Percentiles rank a stretch among this genome's conserved stretches.
Evolutionary conservation across 2,888 invertebrate genomes (phyloP).

Genomic region (Anorthoa munda): DNA sequence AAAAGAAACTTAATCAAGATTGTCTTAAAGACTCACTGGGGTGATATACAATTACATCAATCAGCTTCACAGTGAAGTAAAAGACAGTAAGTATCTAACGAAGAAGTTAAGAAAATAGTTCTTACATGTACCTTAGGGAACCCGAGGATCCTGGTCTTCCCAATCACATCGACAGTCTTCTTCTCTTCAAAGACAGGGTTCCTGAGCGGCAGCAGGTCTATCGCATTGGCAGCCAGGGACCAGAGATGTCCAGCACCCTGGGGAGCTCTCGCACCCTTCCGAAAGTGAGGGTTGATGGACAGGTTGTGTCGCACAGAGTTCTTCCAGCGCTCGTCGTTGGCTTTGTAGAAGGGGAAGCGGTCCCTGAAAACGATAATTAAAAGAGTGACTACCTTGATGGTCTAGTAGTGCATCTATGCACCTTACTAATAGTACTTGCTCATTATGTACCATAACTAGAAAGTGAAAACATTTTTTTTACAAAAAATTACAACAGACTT

Average conservation of each 20-base stretch:
- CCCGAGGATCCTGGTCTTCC: constrained; percentile 76
- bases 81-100: not conserved
- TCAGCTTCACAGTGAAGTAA: too few relatives aligned
- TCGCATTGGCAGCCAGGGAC: constrained; percentile 94
- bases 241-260: constrained; percentile 97
- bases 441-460: too few relatives aligned
- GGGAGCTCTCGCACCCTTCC: constrained; percentile 95
- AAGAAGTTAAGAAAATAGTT: not conserved
- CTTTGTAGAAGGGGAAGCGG: constrained; percentile 96
- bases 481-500: too few relatives aligned
- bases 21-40: too few relatives aligned
- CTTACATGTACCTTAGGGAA: constrained; percentile 82
- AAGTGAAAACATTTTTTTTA: too few relatives aligned
- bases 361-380: constrained; percentile 90
- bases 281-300: constrained; percentile 97
- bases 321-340: constrained; percentile 98
- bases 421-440: too few relatives aligned
- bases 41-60: too few relatives aligned
- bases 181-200: constrained; percentile 75
- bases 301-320: constrained; percentile 97
- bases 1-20: too few relatives aligned
- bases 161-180: constrained; percentile 68
- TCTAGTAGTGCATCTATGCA: too few relatives aligned
- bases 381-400: too few relatives aligned
- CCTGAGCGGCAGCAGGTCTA: constrained; percentile 84